Base-by-base conservation (phyloP, 2,797 vertebrate species). In the Acrossocheilus wenchowensis region DNA sequence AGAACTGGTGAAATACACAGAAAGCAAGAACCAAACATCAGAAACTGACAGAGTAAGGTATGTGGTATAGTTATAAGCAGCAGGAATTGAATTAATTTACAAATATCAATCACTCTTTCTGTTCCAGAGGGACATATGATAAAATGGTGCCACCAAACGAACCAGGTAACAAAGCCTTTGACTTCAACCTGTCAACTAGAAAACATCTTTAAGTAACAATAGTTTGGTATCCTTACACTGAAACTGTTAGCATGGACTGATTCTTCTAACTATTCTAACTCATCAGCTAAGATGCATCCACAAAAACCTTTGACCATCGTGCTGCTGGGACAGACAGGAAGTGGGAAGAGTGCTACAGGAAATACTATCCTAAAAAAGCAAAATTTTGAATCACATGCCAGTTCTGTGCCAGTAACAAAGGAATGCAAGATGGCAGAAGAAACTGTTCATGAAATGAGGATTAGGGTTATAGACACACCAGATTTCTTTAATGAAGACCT, bases 401-500 rank as follows among this genome's bases (percentile, higher is more conserved):
- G 83, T 84, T 84, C 83, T 52, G 6, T 84, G 62, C 62, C 74
- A 21, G 74, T 78, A 30, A 84, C 83, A 14, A 4, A 30, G 10
- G 21, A n/a, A 41, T 86, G 87, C 45, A 10, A 81, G 60, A 50
- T 9, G 17, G 50, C 23, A 50, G 68, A 69, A 17, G 84, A 15
- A 23, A 12, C 19, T 10, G 50, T 88, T 2, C 60, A 7, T 75
- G 75, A 68, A 6, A 79, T 30, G 5, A 81, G 60, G 11, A 54
- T 84, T 4, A 81, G 19, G 7, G 73, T 89, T 12, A 50, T 87
- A 10, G 88, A 89, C 68, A 89, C 79, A 17, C 83, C 83, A 23
- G 83, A 89, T 84, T 87, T 82, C 74, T 89, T 85, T 41, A 69
- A 60, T 15, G 45, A 87, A 54, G 83, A 87, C 43, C 54, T 85